phyloP scores from a whole-genome alignment of 2,113 vertebrate genomes.

The Apteryx mantelli region DNA sequence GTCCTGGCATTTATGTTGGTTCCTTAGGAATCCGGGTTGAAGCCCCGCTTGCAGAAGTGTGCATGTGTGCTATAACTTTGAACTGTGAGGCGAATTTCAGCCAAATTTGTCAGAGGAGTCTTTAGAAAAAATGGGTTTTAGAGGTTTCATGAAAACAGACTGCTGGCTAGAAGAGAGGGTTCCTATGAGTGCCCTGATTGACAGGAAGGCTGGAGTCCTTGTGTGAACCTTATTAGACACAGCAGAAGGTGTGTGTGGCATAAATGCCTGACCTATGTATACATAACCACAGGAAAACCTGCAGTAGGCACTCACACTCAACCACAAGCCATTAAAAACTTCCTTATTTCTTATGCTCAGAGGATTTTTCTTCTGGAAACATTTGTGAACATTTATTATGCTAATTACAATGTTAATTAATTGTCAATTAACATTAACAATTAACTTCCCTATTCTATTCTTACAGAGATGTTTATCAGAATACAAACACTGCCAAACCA shows the following conservation, averaged over 20 bases:
- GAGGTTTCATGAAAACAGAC: neutral
- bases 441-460: neutral
- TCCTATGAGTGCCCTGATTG: neutral
- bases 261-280: neutral
- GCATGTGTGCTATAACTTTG: fast-evolving
- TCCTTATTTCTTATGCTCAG: neutral
- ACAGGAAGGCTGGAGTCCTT: fast-evolving
- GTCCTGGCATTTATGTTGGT: fast-evolving
- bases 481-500: neutral
- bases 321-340: fast-evolving
- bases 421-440: neutral
- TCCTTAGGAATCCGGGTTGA: neutral
- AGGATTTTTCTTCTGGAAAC: neutral
- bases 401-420: neutral
- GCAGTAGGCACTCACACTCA: fast-evolving
- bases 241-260: neutral
- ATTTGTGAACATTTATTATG: neutral
- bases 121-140: neutral
- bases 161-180: neutral
- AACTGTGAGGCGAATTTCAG: neutral
- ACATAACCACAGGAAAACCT: neutral
- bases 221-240: neutral
- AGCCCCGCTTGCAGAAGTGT: fast-evolving
- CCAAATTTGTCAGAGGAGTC: neutral
- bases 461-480: neutral